These are phyloP conservation scores for Bedellia somnulentella DNA, from an alignment of 2,888 invertebrate species.

Conservation along the genomic window DNA sequence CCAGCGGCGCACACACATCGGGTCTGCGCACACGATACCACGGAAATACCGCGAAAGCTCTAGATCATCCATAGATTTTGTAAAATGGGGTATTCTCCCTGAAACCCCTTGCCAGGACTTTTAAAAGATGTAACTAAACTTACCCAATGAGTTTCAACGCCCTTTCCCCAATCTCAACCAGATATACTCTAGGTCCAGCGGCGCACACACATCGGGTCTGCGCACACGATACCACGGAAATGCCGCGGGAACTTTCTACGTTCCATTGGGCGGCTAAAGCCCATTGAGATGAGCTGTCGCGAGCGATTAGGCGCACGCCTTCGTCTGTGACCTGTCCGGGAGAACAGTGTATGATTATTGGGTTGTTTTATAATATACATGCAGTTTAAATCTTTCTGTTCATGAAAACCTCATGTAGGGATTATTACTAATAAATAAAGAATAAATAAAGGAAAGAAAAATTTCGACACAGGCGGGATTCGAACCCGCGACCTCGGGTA, in stretches of 20 bases:
- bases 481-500: no score
- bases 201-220: slow-evolving; percentile 78
- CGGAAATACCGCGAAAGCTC: slow-evolving; percentile 84
- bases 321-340: slow-evolving; percentile 65
- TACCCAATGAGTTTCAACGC: slow-evolving; percentile 18
- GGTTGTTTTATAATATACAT: no score
- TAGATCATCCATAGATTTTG: no score
- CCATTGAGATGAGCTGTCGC: slow-evolving; percentile 38
- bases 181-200: slow-evolving; percentile 84
- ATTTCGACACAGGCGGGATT: no score
- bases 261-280: slow-evolving; percentile 23
- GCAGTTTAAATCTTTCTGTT: no score
- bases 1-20: slow-evolving; percentile 87
- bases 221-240: slow-evolving; percentile 89
- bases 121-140: no score
- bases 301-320: slow-evolving; percentile 30
- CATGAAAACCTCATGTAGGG: no score
- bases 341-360: no score
- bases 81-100: no score
- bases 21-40: slow-evolving; percentile 78
- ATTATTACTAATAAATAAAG: no score
- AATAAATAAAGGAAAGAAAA: no score
- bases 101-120: no score
- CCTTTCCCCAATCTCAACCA: slow-evolving; percentile 46
- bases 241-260: slow-evolving; percentile 53